Conservation (phyloP, 2,797 vertebrate species). For the Neoniphon sammara region DNA sequence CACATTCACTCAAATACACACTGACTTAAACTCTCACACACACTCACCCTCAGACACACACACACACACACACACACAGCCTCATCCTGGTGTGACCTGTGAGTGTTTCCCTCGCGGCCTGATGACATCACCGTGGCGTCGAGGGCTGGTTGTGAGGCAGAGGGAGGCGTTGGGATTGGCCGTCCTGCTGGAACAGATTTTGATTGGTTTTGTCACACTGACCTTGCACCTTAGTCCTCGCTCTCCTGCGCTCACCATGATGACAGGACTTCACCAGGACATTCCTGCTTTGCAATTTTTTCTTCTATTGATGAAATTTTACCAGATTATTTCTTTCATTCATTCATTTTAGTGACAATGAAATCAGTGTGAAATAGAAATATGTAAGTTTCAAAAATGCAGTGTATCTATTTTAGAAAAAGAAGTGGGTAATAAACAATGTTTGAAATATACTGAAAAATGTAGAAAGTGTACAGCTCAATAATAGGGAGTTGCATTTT, state of each 20-base stretch:
- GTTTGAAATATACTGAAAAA: not conserved
- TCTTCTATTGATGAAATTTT: not conserved
- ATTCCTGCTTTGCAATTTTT: not conserved
- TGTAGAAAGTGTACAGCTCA: not conserved
- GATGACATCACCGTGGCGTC: constrained; percentile 56
- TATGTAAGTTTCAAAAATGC: too few relatives aligned
- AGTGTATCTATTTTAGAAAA: too few relatives aligned
- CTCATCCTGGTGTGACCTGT: constrained; percentile 25
- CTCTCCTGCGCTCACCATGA: constrained; percentile 7
- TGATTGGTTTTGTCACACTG: constrained; percentile 67
- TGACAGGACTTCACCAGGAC: not conserved
- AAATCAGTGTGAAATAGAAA: too few relatives aligned
- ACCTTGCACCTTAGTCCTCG: constrained; percentile 59
- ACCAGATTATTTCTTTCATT: too few relatives aligned
- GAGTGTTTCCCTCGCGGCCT: constrained; percentile 61
- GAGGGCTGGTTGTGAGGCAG: constrained; percentile 46
- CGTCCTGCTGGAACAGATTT: constrained; percentile 66
- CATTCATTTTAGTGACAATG: too few relatives aligned
- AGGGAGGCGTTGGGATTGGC: constrained; percentile 44
- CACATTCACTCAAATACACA: too few relatives aligned
- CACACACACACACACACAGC: not conserved
- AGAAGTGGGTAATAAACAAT: not conserved
- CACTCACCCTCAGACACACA: too few relatives aligned
- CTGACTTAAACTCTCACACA: too few relatives aligned
- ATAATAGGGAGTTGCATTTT: not conserved